phyloP scores from a whole-genome alignment of 2,113 vertebrate genomes.

The Pollachius pollachius region DNA sequence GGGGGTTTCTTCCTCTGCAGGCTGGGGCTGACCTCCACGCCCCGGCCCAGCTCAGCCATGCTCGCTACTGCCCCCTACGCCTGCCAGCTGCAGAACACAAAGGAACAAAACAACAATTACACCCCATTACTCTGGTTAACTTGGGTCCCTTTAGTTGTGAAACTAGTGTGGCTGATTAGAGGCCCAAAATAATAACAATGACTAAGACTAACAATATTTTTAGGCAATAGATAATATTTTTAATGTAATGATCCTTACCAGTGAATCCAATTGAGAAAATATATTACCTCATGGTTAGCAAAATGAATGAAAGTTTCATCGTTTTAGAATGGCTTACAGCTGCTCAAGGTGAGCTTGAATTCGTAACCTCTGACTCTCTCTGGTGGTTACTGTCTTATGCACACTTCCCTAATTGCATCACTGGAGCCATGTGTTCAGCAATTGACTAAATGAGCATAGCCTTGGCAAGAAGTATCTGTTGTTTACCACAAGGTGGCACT shows the following conservation, averaged over 20 bases:
- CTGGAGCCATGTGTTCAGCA: not conserved
- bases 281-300: not conserved
- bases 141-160: too few species aligned
- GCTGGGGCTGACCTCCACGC: constrained; percentile 70
- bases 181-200: too few species aligned
- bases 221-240: too few species aligned
- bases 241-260: too few species aligned
- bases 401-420: not conserved
- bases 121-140: too few species aligned
- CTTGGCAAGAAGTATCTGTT: too few species aligned
- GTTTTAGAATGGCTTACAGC: not conserved
- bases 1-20: constrained; percentile 92
- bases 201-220: too few species aligned
- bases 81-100: constrained; percentile 65
- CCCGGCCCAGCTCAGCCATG: constrained; percentile 82
- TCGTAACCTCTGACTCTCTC: constrained; percentile 4
- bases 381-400: constrained; percentile 2
- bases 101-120: not conserved
- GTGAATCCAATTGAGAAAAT: not conserved
- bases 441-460: too few species aligned
- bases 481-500: too few species aligned
- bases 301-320: too few species aligned
- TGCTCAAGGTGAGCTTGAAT: not conserved
- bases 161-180: too few species aligned
- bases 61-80: constrained; percentile 39